These are phyloP conservation scores for Temnothorax ravouxi DNA, from an alignment of 2,888 invertebrate species.

Conservation along the genomic window DNA sequence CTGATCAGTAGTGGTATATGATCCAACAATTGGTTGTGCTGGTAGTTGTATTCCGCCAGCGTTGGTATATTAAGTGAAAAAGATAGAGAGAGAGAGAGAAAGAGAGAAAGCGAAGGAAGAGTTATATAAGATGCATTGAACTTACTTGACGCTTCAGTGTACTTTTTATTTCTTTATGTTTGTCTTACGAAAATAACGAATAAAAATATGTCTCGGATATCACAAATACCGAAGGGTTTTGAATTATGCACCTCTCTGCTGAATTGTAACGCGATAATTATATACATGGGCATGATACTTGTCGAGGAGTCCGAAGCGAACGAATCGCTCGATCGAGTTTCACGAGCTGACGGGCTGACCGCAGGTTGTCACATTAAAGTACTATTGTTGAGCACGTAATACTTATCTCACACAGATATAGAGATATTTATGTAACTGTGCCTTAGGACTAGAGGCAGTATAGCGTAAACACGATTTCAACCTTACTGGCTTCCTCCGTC, in stretches of 20 bases:
- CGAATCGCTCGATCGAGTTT: constrained; percentile 3
- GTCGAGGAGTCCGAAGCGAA: constrained; percentile 11
- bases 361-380: constrained; percentile 20
- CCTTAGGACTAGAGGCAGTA: constrained; percentile 70
- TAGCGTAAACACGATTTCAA: constrained; percentile 53
- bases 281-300: constrained; percentile 54
- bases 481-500: constrained; percentile 56
- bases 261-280: constrained; percentile 51
- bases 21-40: constrained; percentile 72
- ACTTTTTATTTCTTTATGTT: constrained; percentile 84
- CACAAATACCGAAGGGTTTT: constrained; percentile 76
- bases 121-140: constrained; percentile 79
- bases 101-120: background rate
- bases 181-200: constrained; percentile 80
- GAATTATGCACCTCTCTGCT: constrained; percentile 77
- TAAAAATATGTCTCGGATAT: constrained; percentile 80
- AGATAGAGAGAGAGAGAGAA: background rate
- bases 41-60: constrained; percentile 69
- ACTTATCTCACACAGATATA: constrained; percentile 58
- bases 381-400: constrained; percentile 58
- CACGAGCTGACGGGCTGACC: background rate
- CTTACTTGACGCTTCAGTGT: constrained; percentile 81
- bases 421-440: constrained; percentile 66
- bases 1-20: constrained; percentile 71
- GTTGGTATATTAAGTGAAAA: constrained; percentile 74